A percentile compares a stretch with the other conserved stretches of the same genome.
These are phyloP conservation scores for Henricia sp. DNA, from an alignment of 53 echinoderm and acorn worm species.

Conservation along the genomic window DNA sequence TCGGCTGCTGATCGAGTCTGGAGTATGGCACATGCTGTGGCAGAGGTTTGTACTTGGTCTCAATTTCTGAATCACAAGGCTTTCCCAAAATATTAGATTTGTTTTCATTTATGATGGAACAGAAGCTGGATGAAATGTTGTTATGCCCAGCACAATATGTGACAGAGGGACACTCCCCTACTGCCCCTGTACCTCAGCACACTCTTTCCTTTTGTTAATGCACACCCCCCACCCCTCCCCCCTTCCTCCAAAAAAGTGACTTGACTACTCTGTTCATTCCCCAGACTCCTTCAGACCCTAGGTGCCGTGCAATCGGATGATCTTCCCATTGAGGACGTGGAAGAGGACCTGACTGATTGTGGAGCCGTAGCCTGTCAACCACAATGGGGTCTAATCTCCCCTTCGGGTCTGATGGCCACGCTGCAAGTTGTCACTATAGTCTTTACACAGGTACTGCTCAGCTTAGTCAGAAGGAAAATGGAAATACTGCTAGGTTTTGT, in stretches of 20 bases:
- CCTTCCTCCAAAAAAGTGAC: too few species aligned
- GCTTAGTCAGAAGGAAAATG: too few species aligned
- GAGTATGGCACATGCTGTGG: conserved; percentile 91
- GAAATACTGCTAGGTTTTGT: too few species aligned
- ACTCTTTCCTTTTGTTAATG: too few species aligned
- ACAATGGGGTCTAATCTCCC: conserved; percentile 89
- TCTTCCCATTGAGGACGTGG: conserved; percentile 69
- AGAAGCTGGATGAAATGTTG: too few species aligned
- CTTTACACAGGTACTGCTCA: conserved; percentile 80
- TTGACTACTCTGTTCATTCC: background rate
- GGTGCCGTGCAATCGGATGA: conserved; percentile 72
- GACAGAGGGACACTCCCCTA: too few species aligned
- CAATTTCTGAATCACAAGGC: too few species aligned
- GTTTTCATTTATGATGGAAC: too few species aligned
- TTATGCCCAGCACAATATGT: too few species aligned
- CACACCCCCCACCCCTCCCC: too few species aligned
- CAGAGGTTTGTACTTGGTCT: conserved; percentile 78
- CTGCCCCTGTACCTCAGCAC: too few species aligned
- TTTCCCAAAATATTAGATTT: too few species aligned
- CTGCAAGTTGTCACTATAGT: conserved; percentile 84
- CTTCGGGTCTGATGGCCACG: conserved; percentile 82
- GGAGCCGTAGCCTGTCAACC: conserved; percentile 54
- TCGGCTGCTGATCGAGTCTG: conserved; percentile 84
- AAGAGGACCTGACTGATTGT: conserved; percentile 61
- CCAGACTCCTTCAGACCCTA: conserved; percentile 82